Conservation (phyloP, 2,797 vertebrate species). For the Petrocephalus schoutedeni region DNA sequence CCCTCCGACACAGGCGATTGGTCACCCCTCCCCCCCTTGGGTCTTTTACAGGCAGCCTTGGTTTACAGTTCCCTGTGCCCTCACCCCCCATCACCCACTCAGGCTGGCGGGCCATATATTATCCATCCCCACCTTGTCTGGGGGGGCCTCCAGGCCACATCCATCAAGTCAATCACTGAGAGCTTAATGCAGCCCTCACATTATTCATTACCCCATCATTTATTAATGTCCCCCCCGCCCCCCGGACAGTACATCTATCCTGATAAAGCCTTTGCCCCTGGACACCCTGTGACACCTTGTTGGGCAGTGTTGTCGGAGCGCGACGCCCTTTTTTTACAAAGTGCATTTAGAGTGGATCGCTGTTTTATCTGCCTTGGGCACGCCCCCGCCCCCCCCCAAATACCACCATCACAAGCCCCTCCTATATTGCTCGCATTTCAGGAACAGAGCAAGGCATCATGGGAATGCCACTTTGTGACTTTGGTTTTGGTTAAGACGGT, state of each 20-base stretch:
- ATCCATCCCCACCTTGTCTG: conserved; percentile 74
- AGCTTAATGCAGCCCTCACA: conserved; percentile 67
- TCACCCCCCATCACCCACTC: conserved; percentile 67
- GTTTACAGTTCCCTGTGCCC: conserved; percentile 45
- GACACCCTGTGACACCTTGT: conserved; percentile 40
- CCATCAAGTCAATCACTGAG: conserved; percentile 74
- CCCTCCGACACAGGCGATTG: conserved; percentile 29
- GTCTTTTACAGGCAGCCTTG: conserved; percentile 46
- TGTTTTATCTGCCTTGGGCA: conserved; percentile 31
- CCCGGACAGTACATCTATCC: conserved; percentile 64
- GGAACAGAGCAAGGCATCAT: not conserved
- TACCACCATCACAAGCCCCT: conserved; percentile 31
- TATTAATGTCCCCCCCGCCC: conserved; percentile 69
- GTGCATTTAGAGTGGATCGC: conserved; percentile 2
- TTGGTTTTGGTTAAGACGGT: not conserved
- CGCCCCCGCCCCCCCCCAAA: conserved; percentile 36
- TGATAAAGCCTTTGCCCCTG: conserved; percentile 62
- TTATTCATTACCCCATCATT: conserved; percentile 77
- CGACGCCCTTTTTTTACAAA: conserved; percentile 25
- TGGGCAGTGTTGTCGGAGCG: conserved; percentile 26
- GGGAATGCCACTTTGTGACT: not conserved
- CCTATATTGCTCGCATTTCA: not conserved
- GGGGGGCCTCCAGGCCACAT: conserved; percentile 67
- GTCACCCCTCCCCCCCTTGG: conserved; percentile 41
- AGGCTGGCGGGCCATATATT: conserved; percentile 66